A percentile compares a stretch with the other conserved stretches of the same genome.
Conservation (phyloP, 2,113 vertebrate genomes). For the Aramus guarauna region DNA sequence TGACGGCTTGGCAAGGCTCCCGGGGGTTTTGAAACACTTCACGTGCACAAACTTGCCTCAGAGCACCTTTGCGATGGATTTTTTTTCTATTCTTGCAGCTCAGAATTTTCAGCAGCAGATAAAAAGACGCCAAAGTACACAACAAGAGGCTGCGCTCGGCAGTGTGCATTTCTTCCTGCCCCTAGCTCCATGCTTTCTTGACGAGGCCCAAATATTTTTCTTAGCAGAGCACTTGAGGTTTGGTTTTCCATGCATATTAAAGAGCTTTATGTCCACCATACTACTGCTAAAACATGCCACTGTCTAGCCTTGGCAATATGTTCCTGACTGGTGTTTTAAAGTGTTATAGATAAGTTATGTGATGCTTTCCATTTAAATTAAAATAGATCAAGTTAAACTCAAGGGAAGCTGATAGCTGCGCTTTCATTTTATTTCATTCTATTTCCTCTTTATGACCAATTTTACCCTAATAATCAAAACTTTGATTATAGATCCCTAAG, state of each 20-base stretch:
- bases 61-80: background rate
- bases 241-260: background rate
- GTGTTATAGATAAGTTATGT: slow-evolving; percentile 12
- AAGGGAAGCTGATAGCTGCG: slow-evolving; percentile 5
- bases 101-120: background rate
- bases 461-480: slow-evolving; percentile 12
- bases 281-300: background rate
- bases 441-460: slow-evolving; percentile 21
- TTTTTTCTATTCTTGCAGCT: background rate
- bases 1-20: background rate
- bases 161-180: background rate
- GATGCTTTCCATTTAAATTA: slow-evolving; percentile 40
- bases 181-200: background rate
- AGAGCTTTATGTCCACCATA: background rate
- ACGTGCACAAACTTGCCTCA: background rate
- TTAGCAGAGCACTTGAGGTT: background rate
- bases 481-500: background rate
- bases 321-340: slow-evolving; percentile 29
- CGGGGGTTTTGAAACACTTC: background rate
- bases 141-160: accelerated
- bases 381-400: slow-evolving; percentile 45
- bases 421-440: slow-evolving; percentile 24
- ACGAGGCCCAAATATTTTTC: background rate
- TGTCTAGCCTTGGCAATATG: background rate
- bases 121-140: background rate